Evolutionary conservation across 1,140 invertebrate genomes (phyloP).

Genomic region (Cyphomyrmex costatus): DNA sequence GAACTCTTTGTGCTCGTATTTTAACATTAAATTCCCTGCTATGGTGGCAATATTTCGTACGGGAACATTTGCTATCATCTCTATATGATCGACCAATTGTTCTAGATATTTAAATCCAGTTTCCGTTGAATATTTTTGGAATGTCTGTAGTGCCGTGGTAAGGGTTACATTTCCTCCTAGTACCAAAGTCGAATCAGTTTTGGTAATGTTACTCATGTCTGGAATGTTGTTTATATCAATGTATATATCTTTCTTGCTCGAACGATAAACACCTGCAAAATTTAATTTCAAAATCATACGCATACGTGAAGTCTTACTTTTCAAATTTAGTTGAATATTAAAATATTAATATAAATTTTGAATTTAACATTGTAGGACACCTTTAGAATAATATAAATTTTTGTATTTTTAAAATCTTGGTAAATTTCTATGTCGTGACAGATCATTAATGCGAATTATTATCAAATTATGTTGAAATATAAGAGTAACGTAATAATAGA

Average conservation of each 20-base stretch:
- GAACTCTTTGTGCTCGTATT: constrained; percentile 90
- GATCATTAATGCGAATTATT: too few species aligned
- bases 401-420: too few species aligned
- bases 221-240: constrained; percentile 91
- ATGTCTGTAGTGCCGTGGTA: constrained; percentile 89
- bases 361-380: too few species aligned
- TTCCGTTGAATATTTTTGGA: constrained; percentile 87
- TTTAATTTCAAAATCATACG: too few species aligned
- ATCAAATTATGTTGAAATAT: too few species aligned
- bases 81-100: constrained; percentile 89
- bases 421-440: too few species aligned
- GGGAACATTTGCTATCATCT: constrained; percentile 91
- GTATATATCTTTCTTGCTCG: constrained; percentile 87
- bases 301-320: too few species aligned
- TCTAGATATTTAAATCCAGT: constrained; percentile 88
- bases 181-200: constrained; percentile 85
- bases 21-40: constrained; percentile 93
- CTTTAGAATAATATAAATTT: too few species aligned
- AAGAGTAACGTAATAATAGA: too few species aligned
- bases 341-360: too few species aligned
- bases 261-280: constrained; percentile 88
- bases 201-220: constrained; percentile 88
- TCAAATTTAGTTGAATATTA: too few species aligned
- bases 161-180: constrained; percentile 90
- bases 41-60: constrained; percentile 91